A percentile compares a stretch with the other conserved stretches of the same genome.
phyloP scores from a whole-genome alignment of 2,888 invertebrate species.

The Sylvicola cinctus region DNA sequence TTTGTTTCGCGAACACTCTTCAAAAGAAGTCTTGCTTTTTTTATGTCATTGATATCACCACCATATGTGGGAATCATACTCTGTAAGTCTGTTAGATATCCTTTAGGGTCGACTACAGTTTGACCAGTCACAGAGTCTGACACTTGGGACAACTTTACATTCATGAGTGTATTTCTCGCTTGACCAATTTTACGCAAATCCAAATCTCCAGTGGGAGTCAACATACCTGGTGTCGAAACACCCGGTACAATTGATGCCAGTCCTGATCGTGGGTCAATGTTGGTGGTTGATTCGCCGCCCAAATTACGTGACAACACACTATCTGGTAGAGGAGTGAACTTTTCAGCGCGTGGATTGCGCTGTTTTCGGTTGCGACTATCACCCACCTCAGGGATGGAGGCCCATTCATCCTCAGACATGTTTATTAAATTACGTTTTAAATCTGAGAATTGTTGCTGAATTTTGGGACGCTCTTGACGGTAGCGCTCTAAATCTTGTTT shows the following conservation, averaged over 20 bases:
- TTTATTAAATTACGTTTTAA: conserved; percentile 68
- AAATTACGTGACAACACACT: conserved; percentile 75
- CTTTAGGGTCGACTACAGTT: conserved; percentile 98
- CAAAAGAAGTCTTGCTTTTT: conserved; percentile 81
- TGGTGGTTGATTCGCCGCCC: conserved; percentile 56
- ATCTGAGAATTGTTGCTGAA: conserved; percentile 98
- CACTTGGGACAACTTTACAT: conserved; percentile 90
- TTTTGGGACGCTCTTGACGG: conserved; percentile 94
- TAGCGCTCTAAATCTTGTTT: conserved; percentile 90
- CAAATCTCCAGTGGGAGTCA: conserved; percentile 76
- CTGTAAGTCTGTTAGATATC: conserved; percentile 96
- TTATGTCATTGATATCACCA: conserved; percentile 94
- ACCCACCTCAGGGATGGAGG: conserved; percentile 96
- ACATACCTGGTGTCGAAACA: conserved; percentile 66
- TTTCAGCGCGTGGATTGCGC: conserved; percentile 84
- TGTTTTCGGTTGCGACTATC: conserved; percentile 94
- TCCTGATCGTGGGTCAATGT: conserved; percentile 70
- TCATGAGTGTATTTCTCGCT: conserved; percentile 97
- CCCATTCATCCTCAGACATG: conserved; percentile 89
- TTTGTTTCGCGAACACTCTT: conserved; percentile 96
- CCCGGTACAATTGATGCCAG: conserved; percentile 76
- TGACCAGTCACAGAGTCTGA: conserved; percentile 98
- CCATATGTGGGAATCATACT: conserved; percentile 99
- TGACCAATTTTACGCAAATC: conserved; percentile 98
- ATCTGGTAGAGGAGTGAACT: conserved; percentile 94